Conservation (phyloP, 2,113 vertebrate species). For the Cyphomyrus discorhynchus region DNA sequence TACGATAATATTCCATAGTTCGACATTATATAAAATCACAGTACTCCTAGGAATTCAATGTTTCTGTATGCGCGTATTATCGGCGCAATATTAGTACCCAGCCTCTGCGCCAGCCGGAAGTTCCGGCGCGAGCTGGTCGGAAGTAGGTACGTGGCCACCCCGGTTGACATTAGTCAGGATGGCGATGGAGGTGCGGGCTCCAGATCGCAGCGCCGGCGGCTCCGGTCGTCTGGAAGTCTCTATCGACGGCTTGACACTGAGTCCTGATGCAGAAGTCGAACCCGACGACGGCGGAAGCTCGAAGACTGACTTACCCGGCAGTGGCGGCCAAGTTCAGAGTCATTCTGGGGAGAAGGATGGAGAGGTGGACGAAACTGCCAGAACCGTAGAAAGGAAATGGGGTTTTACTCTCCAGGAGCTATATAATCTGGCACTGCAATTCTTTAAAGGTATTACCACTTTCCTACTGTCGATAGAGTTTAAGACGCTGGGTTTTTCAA, state of each 20-base stretch:
- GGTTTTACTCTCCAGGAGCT: constrained; percentile 82
- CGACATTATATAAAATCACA: neutral
- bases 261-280: constrained; percentile 72
- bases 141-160: constrained; percentile 94
- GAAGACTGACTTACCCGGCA: constrained; percentile 21
- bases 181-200: constrained; percentile 80
- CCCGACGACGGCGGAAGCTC: constrained; percentile 44
- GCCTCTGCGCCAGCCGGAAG: constrained; percentile 56
- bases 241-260: constrained; percentile 88
- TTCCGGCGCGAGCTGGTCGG: constrained; percentile 69
- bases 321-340: constrained; percentile 30
- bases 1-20: neutral
- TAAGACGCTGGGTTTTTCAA: neutral
- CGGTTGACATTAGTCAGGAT: constrained; percentile 71
- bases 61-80: neutral
- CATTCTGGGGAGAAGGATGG: constrained; percentile 48
- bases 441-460: constrained; percentile 78
- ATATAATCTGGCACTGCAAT: constrained; percentile 81
- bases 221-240: constrained; percentile 88
- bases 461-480: neutral
- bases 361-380: constrained; percentile 44
- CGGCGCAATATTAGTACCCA: neutral
- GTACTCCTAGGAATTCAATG: neutral
- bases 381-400: constrained; percentile 72
- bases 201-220: constrained; percentile 64